Evolutionary conservation across 2,797 vertebrate genomes (phyloP).

Genomic region (Prunella strophiata): DNA sequence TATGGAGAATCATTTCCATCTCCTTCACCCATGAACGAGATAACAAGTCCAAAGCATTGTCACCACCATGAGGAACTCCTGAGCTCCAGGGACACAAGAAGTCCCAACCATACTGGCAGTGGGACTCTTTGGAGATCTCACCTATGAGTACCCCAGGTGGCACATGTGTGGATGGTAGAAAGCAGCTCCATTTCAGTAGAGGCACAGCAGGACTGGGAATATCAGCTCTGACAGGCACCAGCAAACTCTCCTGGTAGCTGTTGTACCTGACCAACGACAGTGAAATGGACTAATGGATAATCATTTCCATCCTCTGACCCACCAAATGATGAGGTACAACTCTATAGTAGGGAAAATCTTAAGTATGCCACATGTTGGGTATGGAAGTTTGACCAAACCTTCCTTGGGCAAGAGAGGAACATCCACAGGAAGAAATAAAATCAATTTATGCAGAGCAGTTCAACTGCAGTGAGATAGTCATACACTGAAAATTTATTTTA

Average conservation of each 20-base stretch:
- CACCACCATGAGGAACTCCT: not conserved
- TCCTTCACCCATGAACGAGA: not conserved
- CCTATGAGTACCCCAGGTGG: accelerated
- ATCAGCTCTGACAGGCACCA: not conserved
- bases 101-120: not conserved
- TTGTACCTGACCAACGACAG: not conserved
- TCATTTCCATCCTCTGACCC: not conserved
- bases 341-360: not conserved
- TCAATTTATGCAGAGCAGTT: not conserved
- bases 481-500: not conserved
- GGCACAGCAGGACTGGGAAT: not conserved
- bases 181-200: not conserved
- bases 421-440: not conserved
- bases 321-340: not conserved
- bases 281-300: not conserved
- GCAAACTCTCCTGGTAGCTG: not conserved
- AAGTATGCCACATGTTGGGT: accelerated
- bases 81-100: not conserved
- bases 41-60: not conserved
- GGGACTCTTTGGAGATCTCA: not conserved
- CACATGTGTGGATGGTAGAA: not conserved
- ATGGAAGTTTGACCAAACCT: not conserved
- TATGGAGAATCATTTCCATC: not conserved
- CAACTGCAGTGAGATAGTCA: not conserved
- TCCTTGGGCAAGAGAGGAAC: not conserved